Evolutionary conservation across 2,797 vertebrate genomes (phyloP), one percentile per base, ranked within the genome.

Genomic region (Hyperoplus immaculatus): DNA sequence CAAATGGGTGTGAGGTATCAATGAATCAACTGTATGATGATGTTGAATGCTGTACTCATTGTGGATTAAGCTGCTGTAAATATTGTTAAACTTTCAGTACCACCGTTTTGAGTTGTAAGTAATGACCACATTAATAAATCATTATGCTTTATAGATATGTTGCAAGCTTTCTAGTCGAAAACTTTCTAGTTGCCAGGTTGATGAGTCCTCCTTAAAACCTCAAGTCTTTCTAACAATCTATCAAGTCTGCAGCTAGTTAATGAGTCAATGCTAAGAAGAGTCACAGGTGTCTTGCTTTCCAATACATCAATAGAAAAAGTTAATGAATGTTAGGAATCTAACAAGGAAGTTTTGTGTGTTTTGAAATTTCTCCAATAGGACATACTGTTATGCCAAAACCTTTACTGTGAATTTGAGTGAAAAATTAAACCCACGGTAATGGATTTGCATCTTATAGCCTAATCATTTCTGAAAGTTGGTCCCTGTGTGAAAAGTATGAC

Each of bases 21-120:
- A 63, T 75, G 15, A 50, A 42, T 77, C 13, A 45, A 21, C 42
- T 45, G 9, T 5, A 6, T 13, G 18, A 21, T 21, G 21, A 29
- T 29, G 29, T 41, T 43, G 1, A 45, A 38, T 39, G 41, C 49
- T 36, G 10, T 74, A 78, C 68, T 74, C 58, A 83, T 71, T 45
- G 46, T 0, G 39, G 67, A 51, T 75, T 62, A 83, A 53, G 66
- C 16, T 60, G 8, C 4, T 47, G 49, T 36, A 49, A 63, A 38
- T 0, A 62, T 74, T n/a, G 49, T 70, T 51, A 38, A 72, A 74
- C 36, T 59, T 43, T 56, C 13, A 3, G 6, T 18, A 13, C 18
- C n/a, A 49, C 29, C 29, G 9, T 47, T 46, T 60, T 3, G 18
- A 6, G 13, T 41, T 29, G 29, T 29, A 29, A 29, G 29, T 29